Conservation (phyloP, 2,888 invertebrate genomes). For the Drosophila neotestacea region DNA sequence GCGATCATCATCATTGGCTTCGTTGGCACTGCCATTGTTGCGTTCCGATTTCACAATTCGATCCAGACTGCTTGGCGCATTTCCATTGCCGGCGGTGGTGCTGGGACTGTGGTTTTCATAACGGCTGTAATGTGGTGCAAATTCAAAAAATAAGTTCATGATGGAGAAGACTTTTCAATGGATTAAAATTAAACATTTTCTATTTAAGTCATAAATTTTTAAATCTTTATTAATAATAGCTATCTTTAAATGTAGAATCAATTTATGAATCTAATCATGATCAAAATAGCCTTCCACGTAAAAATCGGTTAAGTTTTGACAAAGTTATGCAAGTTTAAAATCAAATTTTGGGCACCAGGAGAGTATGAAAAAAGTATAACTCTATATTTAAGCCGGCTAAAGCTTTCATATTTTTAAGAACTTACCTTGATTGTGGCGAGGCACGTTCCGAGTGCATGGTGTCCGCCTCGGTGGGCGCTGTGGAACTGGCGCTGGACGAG, state of each 20-base stretch:
- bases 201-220: no score
- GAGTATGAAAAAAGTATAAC: no score
- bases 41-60: conserved; percentile 84
- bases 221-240: neutral
- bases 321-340: no score
- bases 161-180: no score
- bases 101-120: conserved; percentile 86
- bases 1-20: conserved; percentile 84
- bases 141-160: neutral
- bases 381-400: no score
- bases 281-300: no score
- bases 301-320: no score
- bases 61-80: conserved; percentile 73
- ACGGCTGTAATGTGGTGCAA: conserved; percentile 70
- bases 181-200: no score
- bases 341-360: no score
- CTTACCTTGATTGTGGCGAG: conserved; percentile 85
- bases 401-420: no score
- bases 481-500: conserved; percentile 85
- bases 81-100: conserved; percentile 84
- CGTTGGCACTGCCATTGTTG: conserved; percentile 85
- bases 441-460: conserved; percentile 85
- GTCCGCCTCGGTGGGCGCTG: conserved; percentile 85
- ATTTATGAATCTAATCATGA: no score
- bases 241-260: no score